Conservation (phyloP, 2,113 vertebrate genomes). For the Toxotes jaculatrix region DNA sequence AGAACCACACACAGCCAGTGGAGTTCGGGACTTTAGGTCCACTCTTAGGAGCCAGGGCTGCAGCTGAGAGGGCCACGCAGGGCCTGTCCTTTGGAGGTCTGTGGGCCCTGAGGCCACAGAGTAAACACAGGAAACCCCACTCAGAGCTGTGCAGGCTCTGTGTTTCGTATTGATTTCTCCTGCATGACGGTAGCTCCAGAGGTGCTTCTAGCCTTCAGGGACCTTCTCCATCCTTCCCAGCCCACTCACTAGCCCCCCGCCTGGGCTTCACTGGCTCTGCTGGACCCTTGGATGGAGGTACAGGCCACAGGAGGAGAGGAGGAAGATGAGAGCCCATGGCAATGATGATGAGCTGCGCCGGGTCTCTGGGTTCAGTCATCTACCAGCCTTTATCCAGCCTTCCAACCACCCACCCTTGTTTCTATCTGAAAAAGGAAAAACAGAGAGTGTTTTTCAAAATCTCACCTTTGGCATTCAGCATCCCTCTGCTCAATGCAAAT, state of each 20-base stretch:
- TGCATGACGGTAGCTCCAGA: slow-evolving; percentile 78
- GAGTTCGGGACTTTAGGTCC: slow-evolving; percentile 68
- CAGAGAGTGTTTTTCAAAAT: slow-evolving; percentile 78
- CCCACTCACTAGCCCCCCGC: slow-evolving; percentile 81
- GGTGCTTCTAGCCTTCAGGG: slow-evolving; percentile 79
- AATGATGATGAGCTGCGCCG: slow-evolving; percentile 79
- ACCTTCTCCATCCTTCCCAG: slow-evolving; percentile 77
- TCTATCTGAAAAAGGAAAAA: slow-evolving; percentile 78
- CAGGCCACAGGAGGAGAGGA: slow-evolving; percentile 76
- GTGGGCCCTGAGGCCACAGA: slow-evolving; percentile 77
- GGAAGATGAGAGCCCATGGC: slow-evolving; percentile 80
- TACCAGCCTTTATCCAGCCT: slow-evolving; percentile 78
- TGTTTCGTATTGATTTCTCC: slow-evolving; percentile 84
- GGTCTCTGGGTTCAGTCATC: slow-evolving; percentile 82
- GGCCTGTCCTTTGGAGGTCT: slow-evolving; percentile 82
- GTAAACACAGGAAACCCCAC: slow-evolving; percentile 78
- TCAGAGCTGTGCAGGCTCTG: slow-evolving; percentile 69
- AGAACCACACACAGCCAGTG: slow-evolving; percentile 81
- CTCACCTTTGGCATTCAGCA: slow-evolving; percentile 80
- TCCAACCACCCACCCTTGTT: slow-evolving; percentile 80
- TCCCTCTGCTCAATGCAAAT: slow-evolving; percentile 82
- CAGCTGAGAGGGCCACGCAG: slow-evolving; percentile 71
- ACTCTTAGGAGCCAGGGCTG: slow-evolving; percentile 63
- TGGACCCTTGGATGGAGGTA: slow-evolving; percentile 79
- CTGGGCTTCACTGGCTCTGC: slow-evolving; percentile 73